Evolutionary conservation across 2,797 vertebrate genomes (phyloP), one percentile per base, ranked within the genome.

Genomic region (Poliocrania exsul): DNA sequence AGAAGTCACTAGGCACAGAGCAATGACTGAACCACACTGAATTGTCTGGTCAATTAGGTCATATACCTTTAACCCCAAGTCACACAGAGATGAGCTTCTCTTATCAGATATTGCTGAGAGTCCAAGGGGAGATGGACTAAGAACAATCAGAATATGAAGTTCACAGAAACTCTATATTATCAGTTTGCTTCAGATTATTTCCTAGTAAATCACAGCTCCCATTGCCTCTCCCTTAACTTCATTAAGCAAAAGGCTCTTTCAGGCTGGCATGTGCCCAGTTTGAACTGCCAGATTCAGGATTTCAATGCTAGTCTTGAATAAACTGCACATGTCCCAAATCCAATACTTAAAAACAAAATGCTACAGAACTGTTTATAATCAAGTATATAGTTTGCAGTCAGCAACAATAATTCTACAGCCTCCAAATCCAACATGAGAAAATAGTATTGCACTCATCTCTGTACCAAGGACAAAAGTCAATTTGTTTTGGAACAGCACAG

Each of bases 381-480:
- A 81, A 88, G 47, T 66, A 81, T 92, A 60, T 56, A 1, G 2
- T 65, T 95, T 85, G 60, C 37, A 90, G 74, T 70, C 86, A 94
- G 64, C 60, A 81, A 69, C 53, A 89, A 61, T 65, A 67, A 88
- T 65, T 84, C 67, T 35, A 50, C 12, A 93, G 56, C 71, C 62
- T 84, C 66, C 40, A 58, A 86, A 58, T 26, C 58, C 66, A 53
- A 49, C 37, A 58, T 0, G 0, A 88, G 67, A 78, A 86, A 93
- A 88, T 1, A 81, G 53, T 16, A 64, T 20, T 56, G 60, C 2
- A 0, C 53, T 92, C 74, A 47, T 85, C 65, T 46, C 86, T 31
- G 28, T 54, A 88, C 20, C 86, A 92, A 93, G 90, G 96, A 91
- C 70, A 79, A 71, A 70, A 94, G 81, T 50, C 37, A 53, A 18